These are phyloP conservation scores for Phylloscopus trochiloides DNA, from an alignment of 2,113 vertebrate genomes.

Conservation along the genomic window DNA sequence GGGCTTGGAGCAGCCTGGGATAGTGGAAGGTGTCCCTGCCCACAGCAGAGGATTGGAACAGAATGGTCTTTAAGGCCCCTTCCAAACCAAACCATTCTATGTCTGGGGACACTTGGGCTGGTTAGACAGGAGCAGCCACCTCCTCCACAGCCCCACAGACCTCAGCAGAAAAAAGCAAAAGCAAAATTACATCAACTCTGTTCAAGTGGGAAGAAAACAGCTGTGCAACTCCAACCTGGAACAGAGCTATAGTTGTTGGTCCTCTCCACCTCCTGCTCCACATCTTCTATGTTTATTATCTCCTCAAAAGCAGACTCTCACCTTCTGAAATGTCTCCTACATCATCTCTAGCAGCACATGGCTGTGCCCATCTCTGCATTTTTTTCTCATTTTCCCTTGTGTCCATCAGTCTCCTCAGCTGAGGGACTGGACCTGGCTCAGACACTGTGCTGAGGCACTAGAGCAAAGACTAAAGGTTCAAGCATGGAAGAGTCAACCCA, in stretches of 20 bases:
- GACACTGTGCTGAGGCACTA: background rate
- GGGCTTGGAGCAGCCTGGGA: rapidly evolving
- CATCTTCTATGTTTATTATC: background rate
- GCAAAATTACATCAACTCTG: background rate
- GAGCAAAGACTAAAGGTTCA: background rate
- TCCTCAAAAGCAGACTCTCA: background rate
- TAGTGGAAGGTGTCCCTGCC: background rate
- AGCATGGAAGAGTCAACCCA: background rate
- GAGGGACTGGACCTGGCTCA: background rate
- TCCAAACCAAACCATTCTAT: background rate
- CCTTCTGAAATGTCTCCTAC: background rate
- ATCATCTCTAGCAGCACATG: background rate
- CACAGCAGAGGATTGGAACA: background rate
- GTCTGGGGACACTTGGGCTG: background rate
- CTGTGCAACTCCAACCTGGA: background rate
- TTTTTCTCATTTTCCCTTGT: background rate
- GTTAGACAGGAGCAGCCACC: background rate
- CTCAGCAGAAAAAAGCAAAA: background rate
- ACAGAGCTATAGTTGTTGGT: rapidly evolving
- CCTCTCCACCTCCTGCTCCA: background rate
- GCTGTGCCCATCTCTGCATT: background rate
- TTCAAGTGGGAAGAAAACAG: background rate
- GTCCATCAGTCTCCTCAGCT: background rate
- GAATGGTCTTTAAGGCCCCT: background rate
- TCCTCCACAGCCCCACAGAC: background rate